Evolutionary conservation across 2,888 invertebrate genomes (phyloP).

Genomic region (Drosophila phalerata): DNA sequence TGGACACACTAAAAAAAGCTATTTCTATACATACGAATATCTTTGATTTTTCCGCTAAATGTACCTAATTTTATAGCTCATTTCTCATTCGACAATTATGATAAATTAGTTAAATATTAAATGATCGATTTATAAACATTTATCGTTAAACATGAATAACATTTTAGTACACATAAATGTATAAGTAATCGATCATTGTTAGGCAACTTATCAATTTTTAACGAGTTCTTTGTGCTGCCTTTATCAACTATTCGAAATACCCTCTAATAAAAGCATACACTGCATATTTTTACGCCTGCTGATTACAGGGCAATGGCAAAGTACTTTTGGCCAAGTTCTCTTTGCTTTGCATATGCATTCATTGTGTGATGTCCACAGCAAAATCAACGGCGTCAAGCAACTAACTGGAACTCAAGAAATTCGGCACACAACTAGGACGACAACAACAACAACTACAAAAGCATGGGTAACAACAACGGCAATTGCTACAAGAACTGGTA

Average conservation of each 20-base stretch:
- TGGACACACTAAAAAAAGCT: neutral
- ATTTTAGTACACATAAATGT: neutral
- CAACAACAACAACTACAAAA: constrained; percentile 47
- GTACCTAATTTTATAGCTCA: neutral
- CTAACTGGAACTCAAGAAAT: constrained; percentile 73
- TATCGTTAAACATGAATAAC: neutral
- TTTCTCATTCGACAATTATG: neutral
- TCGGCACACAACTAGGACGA: constrained; percentile 75
- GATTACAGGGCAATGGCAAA: constrained; percentile 42
- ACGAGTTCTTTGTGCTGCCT: neutral
- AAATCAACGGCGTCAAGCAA: constrained; percentile 40
- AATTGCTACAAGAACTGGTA: constrained; percentile 72
- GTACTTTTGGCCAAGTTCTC: constrained; percentile 21
- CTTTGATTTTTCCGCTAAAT: neutral
- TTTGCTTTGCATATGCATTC: constrained; percentile 33
- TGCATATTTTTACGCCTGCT: constrained; percentile 23
- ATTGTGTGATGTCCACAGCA: constrained; percentile 23
- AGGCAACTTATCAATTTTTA: constrained; percentile 4
- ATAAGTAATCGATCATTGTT: constrained; percentile 8
- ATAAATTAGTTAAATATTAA: neutral
- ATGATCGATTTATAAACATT: neutral
- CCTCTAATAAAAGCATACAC: constrained; percentile 5
- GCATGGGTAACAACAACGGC: constrained; percentile 29
- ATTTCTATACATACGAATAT: neutral
- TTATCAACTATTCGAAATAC: constrained; percentile 5